These are phyloP conservation scores for Momotus momota DNA, from an alignment of 2,797 vertebrate genomes.

Conservation along the genomic window DNA sequence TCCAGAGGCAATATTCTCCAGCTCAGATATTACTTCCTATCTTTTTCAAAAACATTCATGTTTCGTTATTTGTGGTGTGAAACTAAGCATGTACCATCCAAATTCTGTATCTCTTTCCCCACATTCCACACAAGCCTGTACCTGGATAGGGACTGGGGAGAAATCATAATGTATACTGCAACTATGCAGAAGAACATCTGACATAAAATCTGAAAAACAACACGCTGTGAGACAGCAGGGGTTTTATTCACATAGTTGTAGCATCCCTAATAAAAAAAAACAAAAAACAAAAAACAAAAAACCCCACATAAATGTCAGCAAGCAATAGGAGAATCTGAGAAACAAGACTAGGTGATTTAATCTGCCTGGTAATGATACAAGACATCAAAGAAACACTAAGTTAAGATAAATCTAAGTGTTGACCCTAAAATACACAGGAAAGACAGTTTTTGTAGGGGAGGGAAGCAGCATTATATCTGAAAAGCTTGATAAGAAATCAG, in stretches of 20 bases:
- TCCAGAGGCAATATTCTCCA: background rate
- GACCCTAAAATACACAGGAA: background rate
- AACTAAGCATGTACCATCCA: background rate
- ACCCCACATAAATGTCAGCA: background rate
- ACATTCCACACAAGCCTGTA: background rate
- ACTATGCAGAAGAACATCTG: background rate
- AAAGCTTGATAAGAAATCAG: background rate
- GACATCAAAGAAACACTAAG: background rate
- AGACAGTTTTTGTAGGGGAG: background rate
- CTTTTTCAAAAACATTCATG: background rate
- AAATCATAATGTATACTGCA: background rate
- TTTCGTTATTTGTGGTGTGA: background rate
- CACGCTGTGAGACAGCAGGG: background rate
- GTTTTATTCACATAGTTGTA: background rate
- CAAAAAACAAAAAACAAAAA: background rate
- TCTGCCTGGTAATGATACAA: background rate
- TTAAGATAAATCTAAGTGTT: background rate
- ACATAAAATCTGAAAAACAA: background rate
- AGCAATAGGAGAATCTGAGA: background rate
- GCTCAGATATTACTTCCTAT: background rate
- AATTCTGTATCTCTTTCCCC: background rate
- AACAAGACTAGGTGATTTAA: background rate
- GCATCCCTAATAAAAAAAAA: background rate
- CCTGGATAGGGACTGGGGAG: background rate
- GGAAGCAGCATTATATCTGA: background rate